Conservation (phyloP, 2,888 invertebrate genomes). For the Oligia fasciuncula region DNA sequence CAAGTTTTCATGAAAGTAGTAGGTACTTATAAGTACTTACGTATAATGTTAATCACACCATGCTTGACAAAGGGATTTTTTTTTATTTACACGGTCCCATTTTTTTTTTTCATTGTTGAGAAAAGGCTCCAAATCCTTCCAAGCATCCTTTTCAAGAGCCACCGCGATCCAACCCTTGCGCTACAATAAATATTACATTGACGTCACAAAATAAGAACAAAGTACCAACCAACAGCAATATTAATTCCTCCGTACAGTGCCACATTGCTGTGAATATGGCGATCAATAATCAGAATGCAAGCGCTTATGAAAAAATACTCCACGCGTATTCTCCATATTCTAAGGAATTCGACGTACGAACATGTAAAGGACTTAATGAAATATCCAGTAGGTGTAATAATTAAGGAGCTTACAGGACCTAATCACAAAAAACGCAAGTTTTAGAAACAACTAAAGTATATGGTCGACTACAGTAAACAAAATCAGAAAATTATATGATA, state of each 20-base stretch:
- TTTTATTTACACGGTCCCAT: no score
- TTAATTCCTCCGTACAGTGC: not conserved
- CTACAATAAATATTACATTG: not conserved
- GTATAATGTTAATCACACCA: not conserved
- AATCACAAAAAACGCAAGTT: no score
- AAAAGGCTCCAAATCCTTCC: no score
- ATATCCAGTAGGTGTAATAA: not conserved
- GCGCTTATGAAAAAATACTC: not conserved
- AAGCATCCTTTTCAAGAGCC: no score
- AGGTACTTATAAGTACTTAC: not conserved
- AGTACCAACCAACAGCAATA: not conserved
- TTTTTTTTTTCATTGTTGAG: no score
- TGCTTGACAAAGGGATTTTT: not conserved
- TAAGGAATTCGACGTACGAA: constrained; percentile 1
- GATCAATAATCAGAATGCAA: constrained; percentile 11
- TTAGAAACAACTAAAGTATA: no score
- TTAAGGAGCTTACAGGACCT: not conserved
- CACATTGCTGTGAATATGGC: not conserved
- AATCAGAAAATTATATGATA: no score
- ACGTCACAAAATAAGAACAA: constrained; percentile 1
- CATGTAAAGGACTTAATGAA: constrained; percentile 7
- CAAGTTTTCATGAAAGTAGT: not conserved
- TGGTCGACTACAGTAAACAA: no score
- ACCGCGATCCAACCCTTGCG: no score
- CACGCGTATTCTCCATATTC: constrained; percentile 8